Base-by-base conservation (phyloP, 2,113 vertebrate genomes). In the Pachyramphus minor region DNA sequence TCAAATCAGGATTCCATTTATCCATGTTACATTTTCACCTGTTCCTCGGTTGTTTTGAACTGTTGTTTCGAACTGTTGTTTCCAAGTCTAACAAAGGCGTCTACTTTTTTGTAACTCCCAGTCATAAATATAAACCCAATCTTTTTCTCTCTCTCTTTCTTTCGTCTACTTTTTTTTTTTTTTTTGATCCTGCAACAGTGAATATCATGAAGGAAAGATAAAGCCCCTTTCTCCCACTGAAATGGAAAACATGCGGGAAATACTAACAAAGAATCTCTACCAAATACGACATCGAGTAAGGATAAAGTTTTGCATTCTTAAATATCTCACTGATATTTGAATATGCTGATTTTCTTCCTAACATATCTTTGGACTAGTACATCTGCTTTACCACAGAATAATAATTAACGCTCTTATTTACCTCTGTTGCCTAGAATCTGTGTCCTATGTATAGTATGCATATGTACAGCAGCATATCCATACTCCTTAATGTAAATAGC, bases 191-290 rank as follows among this genome's bases (percentile, higher is more conserved):
- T 96, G 14, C 58, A 72, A 97, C 96, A 98, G 98, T 90, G 94
- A 98, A 94, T 97, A 98, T 98, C 93, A 98, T 95, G 97, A 93
- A 73, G 96, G 97, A 84, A 97, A 98, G 97, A 96, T 98, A 69
- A 98, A 98, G 91, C 98, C 96, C 12, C 98, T 99, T 84, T 94
- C 98, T 52, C 96, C 99, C 68, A 92, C 93, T 33, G 99, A 99
- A 97, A 98, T 99, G 96, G 98, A 96, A 97, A 98, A 98, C 93
- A 99, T 99, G 98, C 97, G 99, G 53, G 98, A 99, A 66, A 98
- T 99, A 93, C 81, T 99, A 96, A 99, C 99, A 69, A 99, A 99
- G 97, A 99, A 99, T 97, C 99, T 99, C 97, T 99, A 99, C 96
- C 98, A 98, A 95, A 99, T 99, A 96, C 98, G 99, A 39, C 98